These are phyloP conservation scores for Sphaerophoria rueppellii DNA, from an alignment of 2,888 invertebrate genomes.

Conservation along the genomic window DNA sequence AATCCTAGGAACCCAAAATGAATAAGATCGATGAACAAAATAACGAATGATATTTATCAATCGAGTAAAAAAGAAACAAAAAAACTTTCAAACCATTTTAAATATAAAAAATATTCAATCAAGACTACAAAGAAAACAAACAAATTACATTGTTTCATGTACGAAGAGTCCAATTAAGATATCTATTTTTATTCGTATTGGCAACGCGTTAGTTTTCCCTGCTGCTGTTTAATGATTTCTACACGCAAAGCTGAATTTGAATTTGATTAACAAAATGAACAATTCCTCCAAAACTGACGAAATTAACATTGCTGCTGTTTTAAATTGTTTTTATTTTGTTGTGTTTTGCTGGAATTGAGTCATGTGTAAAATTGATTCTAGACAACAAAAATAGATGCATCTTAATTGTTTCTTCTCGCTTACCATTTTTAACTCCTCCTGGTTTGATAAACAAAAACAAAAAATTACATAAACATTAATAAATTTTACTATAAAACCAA, in stretches of 20 bases:
- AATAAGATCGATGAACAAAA: slow-evolving; percentile 25
- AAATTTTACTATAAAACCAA: slow-evolving; percentile 56
- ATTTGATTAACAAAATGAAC: neutral
- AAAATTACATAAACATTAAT: slow-evolving; percentile 44
- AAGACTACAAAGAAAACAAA: slow-evolving; percentile 27
- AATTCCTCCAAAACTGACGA: neutral
- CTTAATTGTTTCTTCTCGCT: slow-evolving; percentile 29
- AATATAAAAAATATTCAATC: slow-evolving; percentile 55
- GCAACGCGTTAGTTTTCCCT: slow-evolving; percentile 5
- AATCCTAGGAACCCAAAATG: slow-evolving; percentile 68
- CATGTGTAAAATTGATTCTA: neutral
- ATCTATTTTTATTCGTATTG: slow-evolving; percentile 18
- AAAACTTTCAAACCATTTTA: slow-evolving; percentile 62
- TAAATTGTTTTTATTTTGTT: neutral
- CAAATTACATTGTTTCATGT: neutral
- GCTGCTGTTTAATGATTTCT: slow-evolving; percentile 65
- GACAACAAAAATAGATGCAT: slow-evolving; percentile 10
- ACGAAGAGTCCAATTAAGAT: neutral
- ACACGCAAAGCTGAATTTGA: neutral
- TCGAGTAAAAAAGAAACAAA: slow-evolving; percentile 53
- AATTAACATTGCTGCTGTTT: slow-evolving; percentile 50
- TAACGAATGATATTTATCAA: slow-evolving; percentile 56
- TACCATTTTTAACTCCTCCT: slow-evolving; percentile 33
- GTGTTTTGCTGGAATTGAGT: slow-evolving; percentile 1
- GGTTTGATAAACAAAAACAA: slow-evolving; percentile 34